phyloP scores from a whole-genome alignment of 1,140 invertebrate genomes.

The Drosophila bipectinata region DNA sequence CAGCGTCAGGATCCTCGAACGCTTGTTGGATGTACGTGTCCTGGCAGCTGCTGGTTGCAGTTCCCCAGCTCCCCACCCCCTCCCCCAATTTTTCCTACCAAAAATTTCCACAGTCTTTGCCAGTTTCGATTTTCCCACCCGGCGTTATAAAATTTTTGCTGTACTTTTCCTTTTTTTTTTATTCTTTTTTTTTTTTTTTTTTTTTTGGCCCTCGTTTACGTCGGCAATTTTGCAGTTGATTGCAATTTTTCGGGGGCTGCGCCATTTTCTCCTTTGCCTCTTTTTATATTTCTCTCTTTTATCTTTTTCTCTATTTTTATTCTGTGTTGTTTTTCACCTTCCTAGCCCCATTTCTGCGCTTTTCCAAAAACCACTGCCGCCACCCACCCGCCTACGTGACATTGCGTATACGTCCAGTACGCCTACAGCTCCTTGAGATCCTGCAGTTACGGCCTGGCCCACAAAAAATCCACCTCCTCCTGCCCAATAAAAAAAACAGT shows the following conservation, averaged over 20 bases:
- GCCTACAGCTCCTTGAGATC: constrained; percentile 40
- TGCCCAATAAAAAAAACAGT: background rate
- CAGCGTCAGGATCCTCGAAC: constrained; percentile 54
- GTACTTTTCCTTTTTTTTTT: background rate
- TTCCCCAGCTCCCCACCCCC: constrained; percentile 26
- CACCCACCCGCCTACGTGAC: constrained; percentile 52
- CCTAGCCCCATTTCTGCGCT: background rate
- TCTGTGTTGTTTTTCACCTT: constrained; percentile 4
- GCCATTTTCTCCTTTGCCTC: constrained; percentile 54
- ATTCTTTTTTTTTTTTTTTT: constrained; percentile 17
- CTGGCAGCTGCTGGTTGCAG: constrained; percentile 75
- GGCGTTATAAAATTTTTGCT: constrained; percentile 31
- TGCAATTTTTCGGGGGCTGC: constrained; percentile 81
- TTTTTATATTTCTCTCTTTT: background rate
- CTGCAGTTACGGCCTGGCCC: constrained; percentile 8
- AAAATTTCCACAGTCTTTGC: constrained; percentile 12
- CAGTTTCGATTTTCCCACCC: constrained; percentile 26
- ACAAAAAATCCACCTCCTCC: background rate
- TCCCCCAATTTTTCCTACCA: background rate
- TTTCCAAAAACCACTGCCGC: constrained; percentile 17
- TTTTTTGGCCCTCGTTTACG: constrained; percentile 74
- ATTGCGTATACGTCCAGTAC: constrained; percentile 78
- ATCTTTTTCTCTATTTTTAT: constrained; percentile 24
- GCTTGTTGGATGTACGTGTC: constrained; percentile 71
- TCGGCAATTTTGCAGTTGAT: constrained; percentile 83